Evolutionary conservation across 2,113 vertebrate species (phyloP).

Genomic region (Trinectes maculatus): DNA sequence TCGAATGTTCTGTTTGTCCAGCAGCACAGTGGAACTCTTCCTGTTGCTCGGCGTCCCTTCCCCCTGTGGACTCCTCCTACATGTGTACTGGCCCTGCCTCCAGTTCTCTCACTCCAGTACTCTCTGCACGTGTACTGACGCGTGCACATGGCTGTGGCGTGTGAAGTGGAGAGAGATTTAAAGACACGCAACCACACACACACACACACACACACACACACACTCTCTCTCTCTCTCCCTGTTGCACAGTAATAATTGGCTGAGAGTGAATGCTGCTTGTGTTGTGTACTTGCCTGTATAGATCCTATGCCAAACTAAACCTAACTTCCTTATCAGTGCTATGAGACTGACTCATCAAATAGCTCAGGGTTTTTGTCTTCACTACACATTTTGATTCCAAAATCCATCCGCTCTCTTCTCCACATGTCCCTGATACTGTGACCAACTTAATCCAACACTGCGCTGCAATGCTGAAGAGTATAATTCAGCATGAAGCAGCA

Average conservation of each 20-base stretch:
- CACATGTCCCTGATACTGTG: constrained; percentile 1
- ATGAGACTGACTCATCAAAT: constrained; percentile 54
- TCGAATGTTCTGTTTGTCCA: constrained; percentile 61
- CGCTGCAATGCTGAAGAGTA: not conserved
- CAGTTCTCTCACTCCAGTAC: constrained; percentile 73
- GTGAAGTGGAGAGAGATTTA: constrained; percentile 84
- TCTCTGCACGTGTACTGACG: constrained; percentile 79
- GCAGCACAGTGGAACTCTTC: constrained; percentile 65
- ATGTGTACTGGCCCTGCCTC: constrained; percentile 62
- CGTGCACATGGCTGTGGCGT: constrained; percentile 82
- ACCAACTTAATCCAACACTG: not conserved
- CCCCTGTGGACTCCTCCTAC: constrained; percentile 58
- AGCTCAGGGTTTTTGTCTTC: constrained; percentile 9
- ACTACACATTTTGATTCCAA: constrained; percentile 9
- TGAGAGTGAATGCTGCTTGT: constrained; percentile 55
- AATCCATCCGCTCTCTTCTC: not conserved
- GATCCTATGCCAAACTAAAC: constrained; percentile 60
- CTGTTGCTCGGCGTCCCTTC: constrained; percentile 55
- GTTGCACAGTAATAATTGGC: constrained; percentile 67
- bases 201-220: constrained; percentile 36
- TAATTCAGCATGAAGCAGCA: not conserved
- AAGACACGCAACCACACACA: constrained; percentile 81
- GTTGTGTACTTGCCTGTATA: constrained; percentile 42
- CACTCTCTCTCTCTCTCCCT: constrained; percentile 52
- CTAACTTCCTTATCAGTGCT: constrained; percentile 42